Conservation (phyloP, 2,797 vertebrate species). For the Gymnoscopelus braueri region DNA sequence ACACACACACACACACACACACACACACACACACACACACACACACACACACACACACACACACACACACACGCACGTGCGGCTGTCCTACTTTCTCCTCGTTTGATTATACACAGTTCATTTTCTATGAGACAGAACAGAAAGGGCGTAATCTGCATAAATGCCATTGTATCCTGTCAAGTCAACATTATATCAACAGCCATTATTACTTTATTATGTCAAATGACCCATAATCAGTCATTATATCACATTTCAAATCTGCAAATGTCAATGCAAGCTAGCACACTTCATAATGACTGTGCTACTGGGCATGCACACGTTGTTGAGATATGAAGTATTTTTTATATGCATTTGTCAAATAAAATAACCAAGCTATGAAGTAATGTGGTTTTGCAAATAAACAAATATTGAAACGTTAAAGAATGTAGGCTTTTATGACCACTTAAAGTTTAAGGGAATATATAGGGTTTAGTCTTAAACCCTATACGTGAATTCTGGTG, state of each 20-base stretch:
- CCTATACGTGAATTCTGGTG: too few species aligned
- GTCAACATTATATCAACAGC: background rate
- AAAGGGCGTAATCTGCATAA: background rate
- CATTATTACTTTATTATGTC: constrained; percentile 18
- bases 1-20: background rate
- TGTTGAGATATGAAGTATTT: too few species aligned
- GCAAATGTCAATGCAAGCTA: background rate
- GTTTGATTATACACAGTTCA: constrained; percentile 41
- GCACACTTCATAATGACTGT: too few species aligned
- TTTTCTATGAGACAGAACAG: constrained; percentile 3
- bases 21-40: background rate
- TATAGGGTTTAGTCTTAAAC: too few species aligned
- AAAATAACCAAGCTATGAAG: too few species aligned
- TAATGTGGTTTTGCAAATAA: too few species aligned
- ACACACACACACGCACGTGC: background rate
- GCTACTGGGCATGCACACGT: too few species aligned
- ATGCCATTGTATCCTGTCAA: background rate
- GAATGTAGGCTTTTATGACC: too few species aligned
- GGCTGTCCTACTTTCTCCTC: constrained; percentile 63
- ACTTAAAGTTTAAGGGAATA: too few species aligned
- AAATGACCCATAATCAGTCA: constrained; percentile 3
- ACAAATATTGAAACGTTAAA: too few species aligned
- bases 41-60: constrained; percentile 4
- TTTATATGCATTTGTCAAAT: too few species aligned
- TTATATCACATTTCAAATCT: background rate